A percentile compares a stretch with the other conserved stretches of the same genome.
These are phyloP conservation scores for Synanceia verrucosa DNA, from an alignment of 2,797 vertebrate species.

Conservation along the genomic window DNA sequence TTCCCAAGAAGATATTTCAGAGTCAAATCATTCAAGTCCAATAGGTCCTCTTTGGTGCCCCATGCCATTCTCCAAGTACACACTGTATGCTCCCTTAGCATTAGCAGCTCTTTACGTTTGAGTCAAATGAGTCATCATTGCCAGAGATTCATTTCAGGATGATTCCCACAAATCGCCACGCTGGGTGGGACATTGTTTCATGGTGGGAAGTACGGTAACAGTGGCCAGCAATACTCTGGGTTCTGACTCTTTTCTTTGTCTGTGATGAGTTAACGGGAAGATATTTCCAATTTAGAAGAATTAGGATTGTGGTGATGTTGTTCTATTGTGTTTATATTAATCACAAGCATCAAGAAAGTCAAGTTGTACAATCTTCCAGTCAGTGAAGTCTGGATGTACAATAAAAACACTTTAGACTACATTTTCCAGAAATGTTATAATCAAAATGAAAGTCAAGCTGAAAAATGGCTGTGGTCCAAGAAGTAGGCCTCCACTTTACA, in stretches of 20 bases:
- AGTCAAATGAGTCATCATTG: slow-evolving; percentile 17
- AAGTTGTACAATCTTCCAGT: background rate
- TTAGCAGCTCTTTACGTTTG: background rate
- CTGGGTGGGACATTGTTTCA: slow-evolving; percentile 14
- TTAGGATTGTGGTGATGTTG: background rate
- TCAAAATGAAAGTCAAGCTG: background rate
- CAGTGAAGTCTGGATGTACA: background rate
- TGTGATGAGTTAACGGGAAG: slow-evolving; percentile 11
- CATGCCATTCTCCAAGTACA: background rate
- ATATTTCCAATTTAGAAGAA: slow-evolving; percentile 10
- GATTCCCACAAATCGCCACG: background rate
- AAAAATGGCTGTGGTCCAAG: background rate
- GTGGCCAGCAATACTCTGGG: background rate
- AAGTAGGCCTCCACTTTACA: background rate
- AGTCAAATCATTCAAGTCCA: slow-evolving; percentile 8
- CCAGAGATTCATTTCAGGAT: slow-evolving; percentile 16
- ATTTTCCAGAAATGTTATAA: background rate
- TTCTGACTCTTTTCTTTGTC: slow-evolving; percentile 7
- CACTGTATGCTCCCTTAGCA: background rate
- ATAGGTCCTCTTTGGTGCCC: background rate
- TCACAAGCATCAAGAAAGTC: background rate
- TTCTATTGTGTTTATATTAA: background rate
- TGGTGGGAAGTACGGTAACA: background rate
- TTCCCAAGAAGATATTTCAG: background rate
- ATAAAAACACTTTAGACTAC: background rate